These are phyloP conservation scores for Hermodice carunculata DNA, from an alignment of 2,888 invertebrate genomes.

Conservation along the genomic window DNA sequence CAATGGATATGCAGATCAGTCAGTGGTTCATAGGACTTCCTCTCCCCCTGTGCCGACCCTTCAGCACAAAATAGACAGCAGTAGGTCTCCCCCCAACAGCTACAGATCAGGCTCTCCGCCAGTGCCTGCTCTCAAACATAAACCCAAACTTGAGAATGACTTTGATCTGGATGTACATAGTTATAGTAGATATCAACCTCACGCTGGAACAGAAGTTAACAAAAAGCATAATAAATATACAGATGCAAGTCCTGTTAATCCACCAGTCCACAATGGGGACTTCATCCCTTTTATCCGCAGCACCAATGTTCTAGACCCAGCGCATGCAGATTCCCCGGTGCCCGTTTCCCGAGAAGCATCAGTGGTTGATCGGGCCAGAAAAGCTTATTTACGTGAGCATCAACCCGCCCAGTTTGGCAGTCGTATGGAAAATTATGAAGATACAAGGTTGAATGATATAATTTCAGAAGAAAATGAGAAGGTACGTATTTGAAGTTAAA, in stretches of 20 bases:
- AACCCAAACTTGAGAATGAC: neutral
- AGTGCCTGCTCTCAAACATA: conserved; percentile 32
- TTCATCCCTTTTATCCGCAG: conserved; percentile 66
- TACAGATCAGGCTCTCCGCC: conserved; percentile 28
- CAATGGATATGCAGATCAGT: no score
- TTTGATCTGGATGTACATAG: neutral
- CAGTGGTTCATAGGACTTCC: neutral
- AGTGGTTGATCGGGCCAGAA: conserved; percentile 54
- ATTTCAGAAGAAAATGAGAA: no score
- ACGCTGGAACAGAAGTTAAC: neutral
- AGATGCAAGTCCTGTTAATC: conserved; percentile 30
- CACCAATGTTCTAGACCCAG: conserved; percentile 65
- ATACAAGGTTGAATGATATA: no score
- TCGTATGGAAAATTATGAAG: conserved; percentile 44
- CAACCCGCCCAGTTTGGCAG: conserved; percentile 63
- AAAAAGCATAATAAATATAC: conserved; percentile 18
- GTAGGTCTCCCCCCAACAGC: neutral
- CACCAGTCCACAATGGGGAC: conserved; percentile 46
- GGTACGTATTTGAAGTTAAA: no score
- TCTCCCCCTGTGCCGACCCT: conserved; percentile 59
- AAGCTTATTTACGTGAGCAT: conserved; percentile 59
- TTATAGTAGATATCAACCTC: neutral
- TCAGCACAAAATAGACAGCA: neutral
- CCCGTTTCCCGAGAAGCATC: conserved; percentile 65
- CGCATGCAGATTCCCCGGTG: conserved; percentile 58